phyloP scores from a whole-genome alignment of 2,888 invertebrate genomes.

The Polymixis flavicincta region DNA sequence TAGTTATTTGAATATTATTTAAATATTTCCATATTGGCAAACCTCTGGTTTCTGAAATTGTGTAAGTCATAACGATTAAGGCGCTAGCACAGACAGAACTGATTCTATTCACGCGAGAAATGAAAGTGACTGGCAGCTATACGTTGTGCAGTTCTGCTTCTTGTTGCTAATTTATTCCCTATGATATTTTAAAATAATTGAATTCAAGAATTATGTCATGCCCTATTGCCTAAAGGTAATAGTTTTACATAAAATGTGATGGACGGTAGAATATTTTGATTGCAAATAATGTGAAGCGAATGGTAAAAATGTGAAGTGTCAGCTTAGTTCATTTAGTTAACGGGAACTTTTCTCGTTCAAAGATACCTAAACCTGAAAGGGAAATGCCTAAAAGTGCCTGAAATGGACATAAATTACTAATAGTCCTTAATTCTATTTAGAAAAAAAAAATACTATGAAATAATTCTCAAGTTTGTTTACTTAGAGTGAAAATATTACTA shows the following conservation, averaged over 20 bases:
- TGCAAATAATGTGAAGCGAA: slow-evolving; percentile 26
- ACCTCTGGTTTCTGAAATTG: slow-evolving; percentile 68
- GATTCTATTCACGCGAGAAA: slow-evolving; percentile 87
- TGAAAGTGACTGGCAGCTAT: slow-evolving; percentile 83
- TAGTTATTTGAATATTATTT: slow-evolving; percentile 67
- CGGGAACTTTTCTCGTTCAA: background rate
- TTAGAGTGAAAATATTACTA: no score
- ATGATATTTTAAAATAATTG: slow-evolving; percentile 57
- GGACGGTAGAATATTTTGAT: slow-evolving; percentile 25
- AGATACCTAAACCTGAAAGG: background rate
- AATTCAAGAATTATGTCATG: slow-evolving; percentile 43
- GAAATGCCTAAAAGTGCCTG: no score
- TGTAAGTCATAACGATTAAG: slow-evolving; percentile 76
- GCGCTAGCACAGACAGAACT: slow-evolving; percentile 72
- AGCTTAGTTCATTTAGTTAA: no score
- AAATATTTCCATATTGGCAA: slow-evolving; percentile 62
- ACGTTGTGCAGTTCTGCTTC: slow-evolving; percentile 41
- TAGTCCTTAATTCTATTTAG: no score
- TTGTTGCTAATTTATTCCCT: slow-evolving; percentile 59
- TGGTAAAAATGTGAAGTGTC: slow-evolving; percentile 1
- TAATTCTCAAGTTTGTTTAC: no score
- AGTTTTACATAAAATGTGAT: slow-evolving; percentile 23
- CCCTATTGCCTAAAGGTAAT: slow-evolving; percentile 25
- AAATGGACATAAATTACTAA: no score
- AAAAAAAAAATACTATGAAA: no score